Percentiles rank a stretch among this genome's conserved stretches.
phyloP scores from a whole-genome alignment of 2,797 vertebrate species.

The Chiloscyllium punctatum region DNA sequence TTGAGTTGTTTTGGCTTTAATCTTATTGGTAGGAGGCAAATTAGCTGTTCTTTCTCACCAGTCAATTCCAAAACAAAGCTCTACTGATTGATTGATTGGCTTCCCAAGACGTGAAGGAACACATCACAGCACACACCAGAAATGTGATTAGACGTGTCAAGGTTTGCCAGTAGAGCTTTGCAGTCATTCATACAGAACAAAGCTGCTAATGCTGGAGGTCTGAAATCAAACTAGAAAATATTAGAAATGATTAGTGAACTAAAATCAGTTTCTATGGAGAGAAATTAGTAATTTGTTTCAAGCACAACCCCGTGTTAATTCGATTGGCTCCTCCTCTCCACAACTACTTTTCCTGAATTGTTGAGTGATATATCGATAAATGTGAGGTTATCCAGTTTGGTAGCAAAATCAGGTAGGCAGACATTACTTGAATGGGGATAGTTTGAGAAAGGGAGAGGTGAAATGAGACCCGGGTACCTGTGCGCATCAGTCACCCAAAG shows the following conservation, averaged over 20 bases:
- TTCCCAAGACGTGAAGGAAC: background rate
- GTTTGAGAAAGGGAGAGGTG: too few species aligned
- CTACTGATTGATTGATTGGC: background rate
- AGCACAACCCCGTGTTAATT: background rate
- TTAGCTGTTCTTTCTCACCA: background rate
- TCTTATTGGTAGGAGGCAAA: background rate
- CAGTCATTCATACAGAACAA: background rate
- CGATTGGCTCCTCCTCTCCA: background rate
- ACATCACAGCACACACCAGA: background rate
- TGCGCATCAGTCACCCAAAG: too few species aligned
- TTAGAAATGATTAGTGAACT: background rate
- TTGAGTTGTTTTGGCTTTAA: background rate
- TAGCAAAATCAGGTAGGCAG: too few species aligned
- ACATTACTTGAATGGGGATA: too few species aligned
- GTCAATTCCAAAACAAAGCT: background rate
- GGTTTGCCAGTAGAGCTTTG: background rate
- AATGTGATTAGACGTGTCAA: background rate
- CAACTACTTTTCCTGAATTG: background rate
- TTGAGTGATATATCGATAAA: background rate
- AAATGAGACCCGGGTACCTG: too few species aligned
- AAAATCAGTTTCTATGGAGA: background rate
- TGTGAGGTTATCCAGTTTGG: too few species aligned
- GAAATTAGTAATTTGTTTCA: background rate
- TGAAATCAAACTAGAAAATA: background rate
- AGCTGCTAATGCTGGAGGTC: background rate